Evolutionary conservation across 2,113 vertebrate genomes (phyloP), one percentile per base, ranked within the genome.

Genomic region (Pandion haliaetus): DNA sequence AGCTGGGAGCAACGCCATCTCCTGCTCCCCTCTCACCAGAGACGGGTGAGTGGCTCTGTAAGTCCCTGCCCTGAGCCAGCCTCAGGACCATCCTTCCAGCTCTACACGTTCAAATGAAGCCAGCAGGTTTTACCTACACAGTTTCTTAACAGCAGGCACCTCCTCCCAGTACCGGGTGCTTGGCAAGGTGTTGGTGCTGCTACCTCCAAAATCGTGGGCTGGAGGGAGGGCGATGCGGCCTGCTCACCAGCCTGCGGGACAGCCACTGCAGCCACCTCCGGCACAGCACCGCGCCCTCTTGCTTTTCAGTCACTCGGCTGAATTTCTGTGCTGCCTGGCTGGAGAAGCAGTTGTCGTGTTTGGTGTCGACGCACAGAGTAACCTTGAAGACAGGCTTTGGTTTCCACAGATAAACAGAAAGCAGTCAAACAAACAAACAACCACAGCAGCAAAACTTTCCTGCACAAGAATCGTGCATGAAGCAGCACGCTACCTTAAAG

Each of bases 381-480:
- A 82, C 93, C 91, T 69, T 50, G 96, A 76, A 45, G 58, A 17
- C 44, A 72, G 92, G 69, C 88, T 81, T 36, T 2, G 29, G 76
- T 87, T 88, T 67, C 94, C 24, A 2, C 92, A 90, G 82, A 19
- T 59, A 28, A 58, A 69, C 34, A 49, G 69, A 67, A 59, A 50
- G 69, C 61, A 47, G 81, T 3, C 81, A 72, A 82, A 84, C 69
- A 67, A 77, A 70, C 85, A 86, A 72, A 17, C 86, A 76, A 10
- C 15, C 71, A 10, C 77, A 14, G 59, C 86, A 47, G 72, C 59
- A 84, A 74, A 88, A 24, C 26, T 26, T 44, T 6, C 47, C 88
- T 42, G 36, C 47, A 25, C 59, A 2, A 86, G 24, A 10, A 5
- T 14, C 8, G 3, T 0, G 0, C 1, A 1, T 7, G 52, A 47